Percentiles rank a stretch among this genome's conserved stretches.
Evolutionary conservation across 2,797 vertebrate species (phyloP).

Genomic region (Orientallactaga sibirica): DNA sequence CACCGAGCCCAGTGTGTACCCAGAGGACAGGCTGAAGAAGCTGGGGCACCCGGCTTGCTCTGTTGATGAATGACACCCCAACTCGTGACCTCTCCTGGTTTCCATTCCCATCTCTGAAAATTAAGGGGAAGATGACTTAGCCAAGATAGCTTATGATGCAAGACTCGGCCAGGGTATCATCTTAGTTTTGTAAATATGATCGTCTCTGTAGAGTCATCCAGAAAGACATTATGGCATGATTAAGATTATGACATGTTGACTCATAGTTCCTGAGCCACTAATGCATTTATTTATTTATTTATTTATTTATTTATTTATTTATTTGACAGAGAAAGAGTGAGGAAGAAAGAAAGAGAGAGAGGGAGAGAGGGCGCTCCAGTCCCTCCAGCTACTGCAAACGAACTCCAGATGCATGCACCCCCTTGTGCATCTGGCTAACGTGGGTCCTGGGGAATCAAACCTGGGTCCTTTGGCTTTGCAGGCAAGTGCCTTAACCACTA

Average conservation of each 20-base stretch:
- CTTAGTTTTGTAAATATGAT: conserved; percentile 41
- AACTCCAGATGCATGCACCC: too few species aligned
- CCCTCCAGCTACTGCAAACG: too few species aligned
- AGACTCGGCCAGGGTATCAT: not conserved
- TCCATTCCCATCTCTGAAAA: conserved; percentile 44
- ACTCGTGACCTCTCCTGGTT: not conserved
- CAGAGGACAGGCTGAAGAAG: not conserved
- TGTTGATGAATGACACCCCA: conserved; percentile 18
- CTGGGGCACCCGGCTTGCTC: not conserved
- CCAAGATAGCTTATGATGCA: conserved; percentile 25
- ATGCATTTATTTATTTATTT: too few species aligned
- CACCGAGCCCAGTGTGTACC: not conserved
- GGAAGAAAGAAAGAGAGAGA: too few species aligned
- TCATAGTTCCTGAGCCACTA: not conserved
- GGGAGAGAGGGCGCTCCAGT: too few species aligned
- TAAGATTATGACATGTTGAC: conserved; percentile 1
- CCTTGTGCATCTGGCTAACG: too few species aligned
- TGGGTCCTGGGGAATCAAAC: too few species aligned
- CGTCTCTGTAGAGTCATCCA: not conserved
- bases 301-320: too few species aligned
- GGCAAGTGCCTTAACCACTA: too few species aligned
- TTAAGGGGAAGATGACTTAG: not conserved
- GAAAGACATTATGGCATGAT: not conserved
- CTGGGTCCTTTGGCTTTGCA: too few species aligned
- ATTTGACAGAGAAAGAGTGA: too few species aligned